These are phyloP conservation scores for Urocyon cinereoargenteus DNA, from an alignment of 2,797 vertebrate genomes.

Conservation along the genomic window DNA sequence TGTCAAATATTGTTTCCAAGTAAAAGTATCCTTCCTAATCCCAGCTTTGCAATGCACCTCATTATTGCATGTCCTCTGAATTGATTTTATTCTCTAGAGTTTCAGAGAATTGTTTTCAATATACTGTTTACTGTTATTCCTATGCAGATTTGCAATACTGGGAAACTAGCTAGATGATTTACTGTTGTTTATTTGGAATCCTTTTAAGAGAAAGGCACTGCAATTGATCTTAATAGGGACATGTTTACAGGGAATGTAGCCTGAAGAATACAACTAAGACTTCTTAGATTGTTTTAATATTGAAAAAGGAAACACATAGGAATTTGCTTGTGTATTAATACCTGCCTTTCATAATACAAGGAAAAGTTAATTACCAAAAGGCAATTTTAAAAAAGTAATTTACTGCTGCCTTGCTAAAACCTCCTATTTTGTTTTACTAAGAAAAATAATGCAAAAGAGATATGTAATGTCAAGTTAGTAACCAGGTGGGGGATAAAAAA, in stretches of 20 bases:
- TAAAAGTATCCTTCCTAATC: background rate
- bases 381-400: conserved; percentile 33
- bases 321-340: conserved; percentile 47
- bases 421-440: conserved; percentile 34
- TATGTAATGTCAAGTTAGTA: background rate
- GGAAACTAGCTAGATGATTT: conserved; percentile 67
- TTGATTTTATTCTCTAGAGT: conserved; percentile 57
- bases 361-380: conserved; percentile 39
- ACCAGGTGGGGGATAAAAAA: background rate
- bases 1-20: conserved; percentile 55
- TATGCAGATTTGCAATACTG: conserved; percentile 29
- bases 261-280: background rate
- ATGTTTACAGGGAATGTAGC: background rate
- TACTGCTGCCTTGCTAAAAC: background rate
- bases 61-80: conserved; percentile 9
- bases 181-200: conserved; percentile 51
- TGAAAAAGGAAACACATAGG: conserved; percentile 31
- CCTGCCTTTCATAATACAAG: conserved; percentile 40
- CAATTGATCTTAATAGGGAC: conserved; percentile 46
- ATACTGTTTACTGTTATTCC: conserved; percentile 37
- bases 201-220: conserved; percentile 47
- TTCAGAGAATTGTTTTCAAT: conserved; percentile 67
- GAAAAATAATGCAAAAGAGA: conserved; percentile 40
- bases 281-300: conserved; percentile 22
- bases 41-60: background rate